Conservation (phyloP, 2,888 invertebrate species). For the Suillia variegata region DNA sequence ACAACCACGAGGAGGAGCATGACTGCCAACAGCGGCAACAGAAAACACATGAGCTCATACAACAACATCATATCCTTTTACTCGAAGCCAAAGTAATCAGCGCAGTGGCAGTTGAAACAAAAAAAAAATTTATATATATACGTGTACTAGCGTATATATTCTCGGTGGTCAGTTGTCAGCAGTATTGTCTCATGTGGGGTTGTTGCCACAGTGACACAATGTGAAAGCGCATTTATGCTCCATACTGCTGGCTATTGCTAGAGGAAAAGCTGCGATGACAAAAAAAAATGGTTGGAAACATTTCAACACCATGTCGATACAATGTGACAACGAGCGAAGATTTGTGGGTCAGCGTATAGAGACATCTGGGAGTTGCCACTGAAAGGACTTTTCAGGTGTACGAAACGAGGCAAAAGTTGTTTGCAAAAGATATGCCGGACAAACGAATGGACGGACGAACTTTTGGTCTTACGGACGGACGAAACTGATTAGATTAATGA, state of each 20-base stretch:
- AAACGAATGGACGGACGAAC: neutral
- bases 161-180: too few species aligned
- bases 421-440: too few species aligned
- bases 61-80: constrained; percentile 2
- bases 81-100: neutral
- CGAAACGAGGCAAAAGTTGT: too few species aligned
- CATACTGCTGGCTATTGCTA: neutral
- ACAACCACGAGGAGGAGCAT: too few species aligned
- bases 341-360: constrained; percentile 5
- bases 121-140: too few species aligned
- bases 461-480: neutral
- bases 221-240: neutral
- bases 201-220: neutral
- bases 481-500: constrained; percentile 50
- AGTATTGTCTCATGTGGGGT: too few species aligned
- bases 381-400: too few species aligned
- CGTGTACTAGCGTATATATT: too few species aligned
- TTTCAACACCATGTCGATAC: neutral
- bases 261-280: neutral
- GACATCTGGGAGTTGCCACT: too few species aligned
- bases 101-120: neutral
- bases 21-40: constrained; percentile 3
- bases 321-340: constrained; percentile 11
- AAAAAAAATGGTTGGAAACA: neutral
- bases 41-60: too few species aligned